These are phyloP conservation scores for Odobenus rosmarus DNA, from an alignment of 2,113 vertebrate species.

Conservation along the genomic window DNA sequence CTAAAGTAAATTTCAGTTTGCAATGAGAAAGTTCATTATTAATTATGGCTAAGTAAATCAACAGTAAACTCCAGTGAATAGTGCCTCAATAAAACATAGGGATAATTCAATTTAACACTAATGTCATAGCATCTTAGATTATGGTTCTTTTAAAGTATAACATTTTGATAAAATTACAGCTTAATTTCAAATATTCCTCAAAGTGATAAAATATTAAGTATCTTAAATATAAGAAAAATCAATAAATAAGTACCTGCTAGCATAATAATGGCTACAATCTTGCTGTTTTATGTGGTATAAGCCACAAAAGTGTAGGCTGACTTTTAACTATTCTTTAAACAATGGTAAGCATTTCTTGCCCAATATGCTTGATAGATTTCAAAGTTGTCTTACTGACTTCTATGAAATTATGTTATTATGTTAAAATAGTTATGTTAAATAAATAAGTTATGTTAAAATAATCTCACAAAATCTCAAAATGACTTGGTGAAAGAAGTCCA, in stretches of 20 bases:
- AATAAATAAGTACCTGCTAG: not conserved
- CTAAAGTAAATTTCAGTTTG: constrained; percentile 47
- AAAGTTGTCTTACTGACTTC: not conserved
- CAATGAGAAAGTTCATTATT: constrained; percentile 33
- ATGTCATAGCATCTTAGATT: not conserved
- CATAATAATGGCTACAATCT: not conserved
- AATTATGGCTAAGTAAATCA: not conserved
- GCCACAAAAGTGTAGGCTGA: not conserved
- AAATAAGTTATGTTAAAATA: constrained; percentile 21
- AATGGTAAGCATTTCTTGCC: not conserved
- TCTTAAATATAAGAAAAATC: constrained; percentile 15
- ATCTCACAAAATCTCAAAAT: not conserved
- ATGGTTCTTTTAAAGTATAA: constrained; percentile 41
- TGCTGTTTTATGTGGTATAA: not conserved
- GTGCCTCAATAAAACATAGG: not conserved
- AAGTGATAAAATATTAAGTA: constrained; percentile 44
- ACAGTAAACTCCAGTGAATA: constrained; percentile 22
- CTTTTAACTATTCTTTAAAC: constrained; percentile 12
- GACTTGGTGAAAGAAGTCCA: not conserved
- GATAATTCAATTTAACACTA: constrained; percentile 42
- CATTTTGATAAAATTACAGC: constrained; percentile 17
- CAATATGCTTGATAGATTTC: not conserved
- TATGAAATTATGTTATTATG: not conserved
- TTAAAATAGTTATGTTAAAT: not conserved
- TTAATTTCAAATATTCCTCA: constrained; percentile 16